Conservation (phyloP, 2,888 invertebrate genomes). For the Lasioglossum lativentre region DNA sequence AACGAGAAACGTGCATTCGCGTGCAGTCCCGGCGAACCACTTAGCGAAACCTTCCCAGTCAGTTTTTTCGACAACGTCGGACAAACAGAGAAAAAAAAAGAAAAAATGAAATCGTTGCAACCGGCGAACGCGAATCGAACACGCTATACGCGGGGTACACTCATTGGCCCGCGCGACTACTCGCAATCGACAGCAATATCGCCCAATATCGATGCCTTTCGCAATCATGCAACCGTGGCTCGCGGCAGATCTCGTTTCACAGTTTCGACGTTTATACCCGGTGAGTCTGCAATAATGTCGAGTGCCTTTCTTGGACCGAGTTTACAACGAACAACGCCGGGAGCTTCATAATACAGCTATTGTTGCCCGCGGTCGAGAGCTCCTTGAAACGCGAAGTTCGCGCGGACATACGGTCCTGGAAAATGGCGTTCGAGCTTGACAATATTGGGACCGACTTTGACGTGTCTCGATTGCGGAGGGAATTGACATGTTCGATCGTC, state of each 20-base stretch:
- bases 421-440: neutral
- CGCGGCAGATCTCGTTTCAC: slow-evolving; percentile 64
- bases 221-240: slow-evolving; percentile 53
- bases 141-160: slow-evolving; percentile 42
- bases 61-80: slow-evolving; percentile 29
- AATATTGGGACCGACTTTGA: neutral
- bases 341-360: slow-evolving; percentile 52
- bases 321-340: slow-evolving; percentile 67
- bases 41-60: slow-evolving; percentile 6
- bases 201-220: slow-evolving; percentile 49
- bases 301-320: slow-evolving; percentile 44
- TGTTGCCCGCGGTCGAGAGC: neutral
- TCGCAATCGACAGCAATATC: slow-evolving; percentile 62
- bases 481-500: neutral
- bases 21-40: neutral
- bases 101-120: neutral
- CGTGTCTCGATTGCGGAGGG: neutral
- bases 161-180: slow-evolving; percentile 23
- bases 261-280: slow-evolving; percentile 57
- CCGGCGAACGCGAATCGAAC: slow-evolving; percentile 13
- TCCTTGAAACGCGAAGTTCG: neutral
- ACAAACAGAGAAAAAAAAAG: neutral
- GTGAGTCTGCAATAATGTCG: slow-evolving; percentile 69
- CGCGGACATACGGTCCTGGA: neutral
- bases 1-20: too few species aligned